Evolutionary conservation across 2,113 vertebrate genomes (phyloP).

Genomic region (Caloenas nicobarica): DNA sequence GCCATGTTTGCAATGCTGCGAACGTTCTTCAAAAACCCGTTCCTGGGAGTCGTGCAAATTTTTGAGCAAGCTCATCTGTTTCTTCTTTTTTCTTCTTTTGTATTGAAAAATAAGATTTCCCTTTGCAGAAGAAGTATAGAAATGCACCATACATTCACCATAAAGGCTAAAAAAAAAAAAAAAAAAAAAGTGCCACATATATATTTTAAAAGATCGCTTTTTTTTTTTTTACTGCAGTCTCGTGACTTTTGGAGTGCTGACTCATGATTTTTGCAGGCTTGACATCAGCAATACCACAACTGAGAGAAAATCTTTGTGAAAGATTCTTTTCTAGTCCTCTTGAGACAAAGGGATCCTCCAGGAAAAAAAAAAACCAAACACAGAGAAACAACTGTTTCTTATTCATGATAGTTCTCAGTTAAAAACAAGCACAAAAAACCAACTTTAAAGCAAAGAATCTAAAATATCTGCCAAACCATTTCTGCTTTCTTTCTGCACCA

Average conservation of each 20-base stretch:
- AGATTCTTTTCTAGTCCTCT: slow-evolving; percentile 53
- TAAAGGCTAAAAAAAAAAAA: neutral
- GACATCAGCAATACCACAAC: slow-evolving; percentile 71
- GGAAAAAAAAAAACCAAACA: neutral
- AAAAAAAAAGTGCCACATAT: neutral
- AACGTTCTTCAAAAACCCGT: neutral
- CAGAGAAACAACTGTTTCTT: slow-evolving; percentile 55
- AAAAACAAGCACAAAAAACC: slow-evolving; percentile 8
- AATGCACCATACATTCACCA: neutral
- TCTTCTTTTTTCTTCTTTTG: neutral
- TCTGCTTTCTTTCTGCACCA: neutral
- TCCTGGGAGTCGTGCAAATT: neutral
- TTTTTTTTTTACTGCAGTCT: neutral
- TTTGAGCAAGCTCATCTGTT: neutral
- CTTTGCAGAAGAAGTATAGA: neutral
- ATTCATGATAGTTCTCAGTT: slow-evolving; percentile 32
- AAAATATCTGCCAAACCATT: slow-evolving; percentile 23
- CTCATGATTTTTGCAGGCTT: slow-evolving; percentile 47
- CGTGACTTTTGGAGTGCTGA: slow-evolving; percentile 48
- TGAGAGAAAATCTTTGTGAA: slow-evolving; percentile 67
- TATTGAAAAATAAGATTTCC: neutral
- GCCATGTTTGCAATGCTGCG: neutral
- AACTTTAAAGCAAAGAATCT: slow-evolving; percentile 8
- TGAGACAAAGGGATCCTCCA: slow-evolving; percentile 63
- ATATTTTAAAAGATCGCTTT: neutral